These are phyloP conservation scores for Alectoris magna DNA, from an alignment of 2,797 vertebrate genomes.

Conservation along the genomic window DNA sequence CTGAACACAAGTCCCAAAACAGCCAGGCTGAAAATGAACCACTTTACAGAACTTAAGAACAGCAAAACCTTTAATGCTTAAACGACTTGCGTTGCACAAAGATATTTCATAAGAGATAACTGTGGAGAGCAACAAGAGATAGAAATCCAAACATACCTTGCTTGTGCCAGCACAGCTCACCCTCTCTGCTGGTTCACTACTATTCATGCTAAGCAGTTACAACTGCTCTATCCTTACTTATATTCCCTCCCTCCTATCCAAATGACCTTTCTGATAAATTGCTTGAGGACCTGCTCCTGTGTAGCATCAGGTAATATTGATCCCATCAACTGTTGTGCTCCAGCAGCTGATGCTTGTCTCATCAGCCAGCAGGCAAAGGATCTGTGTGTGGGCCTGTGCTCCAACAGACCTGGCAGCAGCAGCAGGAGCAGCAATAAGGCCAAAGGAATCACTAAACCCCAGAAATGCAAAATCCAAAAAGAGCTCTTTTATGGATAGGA, in stretches of 20 bases:
- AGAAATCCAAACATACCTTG: neutral
- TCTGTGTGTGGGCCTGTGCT: neutral
- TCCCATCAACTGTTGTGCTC: neutral
- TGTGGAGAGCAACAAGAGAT: accelerated
- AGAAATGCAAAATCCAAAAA: neutral
- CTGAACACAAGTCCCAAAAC: no score
- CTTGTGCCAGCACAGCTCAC: neutral
- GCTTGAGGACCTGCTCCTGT: neutral
- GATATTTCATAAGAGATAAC: neutral
- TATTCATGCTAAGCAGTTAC: accelerated
- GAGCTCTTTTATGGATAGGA: neutral
- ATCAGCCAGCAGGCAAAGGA: neutral
- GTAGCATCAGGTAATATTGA: accelerated
- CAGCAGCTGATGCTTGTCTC: neutral
- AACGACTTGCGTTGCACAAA: accelerated
- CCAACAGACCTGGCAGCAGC: neutral
- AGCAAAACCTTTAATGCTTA: neutral
- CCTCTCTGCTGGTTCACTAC: accelerated
- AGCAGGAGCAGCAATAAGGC: neutral
- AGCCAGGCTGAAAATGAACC: neutral
- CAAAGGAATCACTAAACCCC: neutral
- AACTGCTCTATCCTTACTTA: accelerated
- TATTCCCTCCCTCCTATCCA: neutral
- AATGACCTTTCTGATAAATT: neutral
- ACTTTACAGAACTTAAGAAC: neutral